Percentiles rank a stretch among this genome's conserved stretches.
Conservation (phyloP, 2,888 invertebrate genomes). For the Troglohyphantes excavatus region DNA sequence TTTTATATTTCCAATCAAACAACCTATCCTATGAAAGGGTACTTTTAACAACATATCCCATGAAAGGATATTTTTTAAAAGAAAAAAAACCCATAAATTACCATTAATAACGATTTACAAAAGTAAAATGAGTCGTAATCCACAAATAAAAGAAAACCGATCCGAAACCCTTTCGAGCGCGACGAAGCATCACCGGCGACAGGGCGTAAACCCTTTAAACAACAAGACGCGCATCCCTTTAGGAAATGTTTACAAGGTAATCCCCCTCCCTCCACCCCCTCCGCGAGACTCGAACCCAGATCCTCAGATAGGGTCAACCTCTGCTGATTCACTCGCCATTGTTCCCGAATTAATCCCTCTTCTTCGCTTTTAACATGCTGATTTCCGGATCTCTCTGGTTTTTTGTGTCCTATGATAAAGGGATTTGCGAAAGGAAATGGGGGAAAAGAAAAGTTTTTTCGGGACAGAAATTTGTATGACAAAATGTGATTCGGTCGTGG, state of each 20-base stretch:
- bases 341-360: conserved; percentile 75
- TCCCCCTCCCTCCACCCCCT: conserved; percentile 40
- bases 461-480: conserved; percentile 68
- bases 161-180: too few species aligned
- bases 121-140: not conserved
- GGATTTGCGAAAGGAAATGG: conserved; percentile 74
- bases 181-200: conserved; percentile 31
- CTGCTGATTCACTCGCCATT: conserved; percentile 59
- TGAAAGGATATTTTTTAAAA: too few species aligned
- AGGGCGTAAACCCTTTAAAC: conserved; percentile 53
- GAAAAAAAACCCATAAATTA: not conserved
- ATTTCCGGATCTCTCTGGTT: conserved; percentile 67
- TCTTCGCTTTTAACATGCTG: conserved; percentile 68
- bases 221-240: conserved; percentile 72
- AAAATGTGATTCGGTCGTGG: conserved; percentile 69
- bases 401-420: conserved; percentile 63
- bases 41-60: too few species aligned
- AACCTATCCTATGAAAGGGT: too few species aligned
- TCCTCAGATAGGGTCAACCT: conserved; percentile 65
- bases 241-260: conserved; percentile 77
- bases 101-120: not conserved
- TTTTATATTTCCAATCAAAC: too few species aligned
- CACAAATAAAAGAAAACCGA: not conserved
- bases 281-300: conserved; percentile 45
- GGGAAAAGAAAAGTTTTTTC: conserved; percentile 53